Evolutionary conservation across 2,888 invertebrate species (phyloP).

Genomic region (Autographa pulchrina): DNA sequence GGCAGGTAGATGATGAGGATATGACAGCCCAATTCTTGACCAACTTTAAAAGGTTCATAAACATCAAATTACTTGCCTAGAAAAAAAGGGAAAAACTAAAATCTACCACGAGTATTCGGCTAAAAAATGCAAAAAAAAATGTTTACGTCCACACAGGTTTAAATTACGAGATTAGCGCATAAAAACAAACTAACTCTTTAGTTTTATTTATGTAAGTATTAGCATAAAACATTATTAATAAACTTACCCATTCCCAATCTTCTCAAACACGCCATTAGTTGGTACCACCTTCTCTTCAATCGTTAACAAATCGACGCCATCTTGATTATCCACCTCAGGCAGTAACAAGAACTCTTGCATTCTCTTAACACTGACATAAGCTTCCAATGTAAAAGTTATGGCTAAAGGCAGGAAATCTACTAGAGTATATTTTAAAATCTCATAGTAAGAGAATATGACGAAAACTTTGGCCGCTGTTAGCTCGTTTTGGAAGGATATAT

Average conservation of each 20-base stretch:
- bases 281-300: slow-evolving; percentile 72
- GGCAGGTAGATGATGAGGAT: too few species aligned
- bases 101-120: too few species aligned
- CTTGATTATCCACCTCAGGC: slow-evolving; percentile 79
- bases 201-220: too few species aligned
- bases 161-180: too few species aligned
- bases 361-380: slow-evolving; percentile 92
- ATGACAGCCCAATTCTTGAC: too few species aligned
- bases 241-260: slow-evolving; percentile 85
- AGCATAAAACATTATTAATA: background rate
- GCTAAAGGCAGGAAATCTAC: slow-evolving; percentile 95
- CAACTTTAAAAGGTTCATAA: too few species aligned
- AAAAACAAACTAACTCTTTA: too few species aligned
- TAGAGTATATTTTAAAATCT: slow-evolving; percentile 93
- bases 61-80: too few species aligned
- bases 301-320: slow-evolving; percentile 75
- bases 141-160: too few species aligned
- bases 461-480: slow-evolving; percentile 94
- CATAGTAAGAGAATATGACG: slow-evolving; percentile 94
- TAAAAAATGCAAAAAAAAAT: too few species aligned
- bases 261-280: slow-evolving; percentile 79
- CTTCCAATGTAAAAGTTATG: slow-evolving; percentile 93
- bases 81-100: too few species aligned
- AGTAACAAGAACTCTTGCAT: slow-evolving; percentile 91
- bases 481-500: slow-evolving; percentile 90